A percentile compares a stretch with the other conserved stretches of the same genome.
phyloP scores from a whole-genome alignment of 2,797 vertebrate species.

The Schizothorax lantsangensis region DNA sequence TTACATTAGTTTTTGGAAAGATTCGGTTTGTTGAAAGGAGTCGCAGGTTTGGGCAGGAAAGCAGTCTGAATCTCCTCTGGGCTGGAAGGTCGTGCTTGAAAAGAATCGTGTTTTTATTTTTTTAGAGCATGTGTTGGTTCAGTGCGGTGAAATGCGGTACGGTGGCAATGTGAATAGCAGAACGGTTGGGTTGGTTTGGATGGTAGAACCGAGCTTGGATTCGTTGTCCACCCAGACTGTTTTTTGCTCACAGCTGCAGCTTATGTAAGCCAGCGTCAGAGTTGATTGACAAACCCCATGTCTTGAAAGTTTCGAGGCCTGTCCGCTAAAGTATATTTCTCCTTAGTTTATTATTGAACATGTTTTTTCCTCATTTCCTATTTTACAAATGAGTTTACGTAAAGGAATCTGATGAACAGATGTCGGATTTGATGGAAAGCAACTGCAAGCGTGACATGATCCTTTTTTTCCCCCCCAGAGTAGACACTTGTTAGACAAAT shows the following conservation, averaged over 20 bases:
- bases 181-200: conserved; percentile 25
- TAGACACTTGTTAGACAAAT: conserved; percentile 8
- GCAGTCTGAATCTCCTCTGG: conserved; percentile 6
- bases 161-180: conserved; percentile 40
- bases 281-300: conserved; percentile 56
- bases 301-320: conserved; percentile 47
- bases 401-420: conserved; percentile 34
- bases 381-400: conserved; percentile 33
- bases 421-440: conserved; percentile 20
- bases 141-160: not conserved
- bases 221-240: not conserved
- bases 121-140: conserved; percentile 3
- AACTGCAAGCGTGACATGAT: not conserved
- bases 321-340: conserved; percentile 42
- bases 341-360: conserved; percentile 42
- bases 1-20: conserved; percentile 30
- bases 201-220: conserved; percentile 26
- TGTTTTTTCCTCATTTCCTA: conserved; percentile 31
- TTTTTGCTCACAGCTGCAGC: conserved; percentile 46
- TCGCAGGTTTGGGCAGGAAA: conserved; percentile 18
- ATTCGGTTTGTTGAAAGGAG: conserved; percentile 27
- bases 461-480: not conserved
- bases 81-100: not conserved
- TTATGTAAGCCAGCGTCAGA: conserved; percentile 45
- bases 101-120: not conserved